Base-by-base conservation (phyloP, 2,888 invertebrate genomes). In the Steinernema hermaphroditum region DNA sequence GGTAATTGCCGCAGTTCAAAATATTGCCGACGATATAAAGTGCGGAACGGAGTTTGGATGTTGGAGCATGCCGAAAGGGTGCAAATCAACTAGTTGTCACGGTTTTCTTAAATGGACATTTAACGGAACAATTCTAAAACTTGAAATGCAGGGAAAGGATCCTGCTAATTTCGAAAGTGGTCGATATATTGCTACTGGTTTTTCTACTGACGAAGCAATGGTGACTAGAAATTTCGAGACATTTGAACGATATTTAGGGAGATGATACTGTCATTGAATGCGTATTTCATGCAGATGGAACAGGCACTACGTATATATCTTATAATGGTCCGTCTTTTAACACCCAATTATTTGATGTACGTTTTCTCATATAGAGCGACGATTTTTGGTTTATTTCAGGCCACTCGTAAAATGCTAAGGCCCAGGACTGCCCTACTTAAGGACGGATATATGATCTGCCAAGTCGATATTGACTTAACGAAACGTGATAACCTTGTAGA, bases 221-320 rank as follows among this genome's bases (percentile, higher is more conserved):
- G 80, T 77, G 19, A 32, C 37, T 8, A 37, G 37, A n/a, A n/a
- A n/a, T n/a, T n/a, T n/a, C n/a, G n/a, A n/a, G n/a, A n/a, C n/a
- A n/a, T n/a, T n/a, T n/a, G n/a, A n/a, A n/a, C n/a, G n/a, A n/a
- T n/a, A n/a, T n/a, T n/a, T n/a, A 88, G 88, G 88, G 88, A 16
- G 85, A 87, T 34, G 88, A 88, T 77, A 88, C 87, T 62, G 87
- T 88, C 1, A 80, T 87, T 43, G 88, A 88, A 71, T 88, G 88
- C 79, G 77, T 85, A 0, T 79, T 82, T 69, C 76, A 81, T 34
- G 75, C 79, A 6, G 75, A 74, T 6, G 82, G 78, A 0, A 44
- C 71, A 0, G 80, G 83, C 43, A 75, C 77, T 46, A 79, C 87
- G 22, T 78, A 77, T 27, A 80, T 85, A 54, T 87, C 87, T 4